Evolutionary conservation across 1,140 invertebrate species (phyloP).

Genomic region (Drosophila murphyi): DNA sequence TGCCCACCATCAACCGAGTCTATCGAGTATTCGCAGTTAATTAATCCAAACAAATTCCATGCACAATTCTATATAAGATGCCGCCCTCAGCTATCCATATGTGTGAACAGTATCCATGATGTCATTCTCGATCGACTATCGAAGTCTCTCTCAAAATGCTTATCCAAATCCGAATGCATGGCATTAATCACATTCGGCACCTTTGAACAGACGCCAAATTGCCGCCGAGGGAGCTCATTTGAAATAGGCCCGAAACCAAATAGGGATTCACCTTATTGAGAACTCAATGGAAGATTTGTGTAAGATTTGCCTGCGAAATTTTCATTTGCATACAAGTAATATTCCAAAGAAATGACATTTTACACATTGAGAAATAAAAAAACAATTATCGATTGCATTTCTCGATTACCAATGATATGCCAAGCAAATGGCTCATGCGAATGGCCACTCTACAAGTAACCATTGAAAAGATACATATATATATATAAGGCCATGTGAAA

Average conservation of each 20-base stretch:
- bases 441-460: no score
- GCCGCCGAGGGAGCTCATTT: no score
- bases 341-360: no score
- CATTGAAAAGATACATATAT: neutral
- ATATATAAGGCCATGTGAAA: no score
- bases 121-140: neutral
- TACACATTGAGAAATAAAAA: no score
- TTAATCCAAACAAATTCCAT: no score
- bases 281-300: neutral
- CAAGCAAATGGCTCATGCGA: neutral
- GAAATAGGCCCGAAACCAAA: constrained; percentile 5
- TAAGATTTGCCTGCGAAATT: constrained; percentile 5
- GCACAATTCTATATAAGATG: neutral
- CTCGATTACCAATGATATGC: neutral
- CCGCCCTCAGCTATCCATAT: constrained; percentile 20
- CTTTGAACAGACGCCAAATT: constrained; percentile 20
- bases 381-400: no score
- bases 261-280: neutral
- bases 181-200: constrained; percentile 9
- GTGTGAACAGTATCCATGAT: neutral
- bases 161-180: neutral
- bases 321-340: no score
- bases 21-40: no score
- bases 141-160: neutral
- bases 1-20: neutral